Evolutionary conservation across 64 coral and sea anemone genomes (phyloP).

Genomic region (Hydrozoanthus tunicans): DNA sequence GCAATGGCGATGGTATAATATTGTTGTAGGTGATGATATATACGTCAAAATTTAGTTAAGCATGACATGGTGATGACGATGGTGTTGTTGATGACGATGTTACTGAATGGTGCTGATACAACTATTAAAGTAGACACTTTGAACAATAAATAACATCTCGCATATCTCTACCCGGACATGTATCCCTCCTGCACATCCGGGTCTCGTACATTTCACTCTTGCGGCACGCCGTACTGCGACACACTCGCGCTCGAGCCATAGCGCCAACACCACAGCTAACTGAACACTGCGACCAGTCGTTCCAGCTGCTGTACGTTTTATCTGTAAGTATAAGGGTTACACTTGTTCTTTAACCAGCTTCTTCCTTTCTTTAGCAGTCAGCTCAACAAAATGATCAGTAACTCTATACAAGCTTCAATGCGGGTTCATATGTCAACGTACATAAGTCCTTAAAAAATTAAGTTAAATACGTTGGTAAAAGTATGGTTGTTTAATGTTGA

Average conservation of each 20-base stretch:
- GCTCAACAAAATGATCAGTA: too few relatives aligned
- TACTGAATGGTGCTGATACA: background rate
- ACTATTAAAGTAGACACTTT: background rate
- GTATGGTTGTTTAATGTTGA: too few relatives aligned
- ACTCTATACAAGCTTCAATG: too few relatives aligned
- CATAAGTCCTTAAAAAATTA: too few relatives aligned
- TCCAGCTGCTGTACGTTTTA: constrained; percentile 51
- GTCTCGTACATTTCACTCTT: constrained; percentile 54
- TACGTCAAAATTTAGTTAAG: too few relatives aligned
- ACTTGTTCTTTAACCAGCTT: background rate
- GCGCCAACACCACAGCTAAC: constrained; percentile 28
- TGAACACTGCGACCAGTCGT: constrained; percentile 52
- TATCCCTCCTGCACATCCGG: background rate
- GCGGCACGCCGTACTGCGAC: constrained; percentile 17
- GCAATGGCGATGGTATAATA: background rate
- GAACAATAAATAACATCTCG: background rate
- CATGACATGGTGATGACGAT: background rate
- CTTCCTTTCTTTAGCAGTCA: too few relatives aligned
- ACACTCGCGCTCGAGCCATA: constrained; percentile 30
- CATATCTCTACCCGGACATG: constrained; percentile 10
- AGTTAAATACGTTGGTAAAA: too few relatives aligned
- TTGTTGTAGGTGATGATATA: background rate
- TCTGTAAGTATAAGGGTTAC: background rate
- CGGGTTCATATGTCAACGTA: too few relatives aligned
- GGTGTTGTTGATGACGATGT: background rate